Evolutionary conservation across 2,113 vertebrate species (phyloP), one percentile per base, ranked within the genome.

Genomic region (Brachypodius melanocephalos): DNA sequence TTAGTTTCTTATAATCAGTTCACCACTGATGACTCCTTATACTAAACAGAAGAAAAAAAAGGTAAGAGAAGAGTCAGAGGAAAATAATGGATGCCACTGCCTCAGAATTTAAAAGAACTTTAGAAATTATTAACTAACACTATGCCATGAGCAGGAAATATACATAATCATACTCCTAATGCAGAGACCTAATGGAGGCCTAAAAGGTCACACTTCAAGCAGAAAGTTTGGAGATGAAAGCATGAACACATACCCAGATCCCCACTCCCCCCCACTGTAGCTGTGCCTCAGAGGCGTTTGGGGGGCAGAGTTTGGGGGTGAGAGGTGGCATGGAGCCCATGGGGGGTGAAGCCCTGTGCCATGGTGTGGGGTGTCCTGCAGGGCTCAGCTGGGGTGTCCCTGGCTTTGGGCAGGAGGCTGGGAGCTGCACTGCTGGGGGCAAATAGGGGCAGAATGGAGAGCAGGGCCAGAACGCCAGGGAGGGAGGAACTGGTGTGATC

Each of bases 1-100:
- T 94, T 68, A 59, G 63, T 85, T 91, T 94, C 54, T 62, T 95
- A 43, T 69, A 73, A 85, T 85, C 85, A 93, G 67, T 77, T 95
- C 67, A 52, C 59, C 83, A 46, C 55, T n/a, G 66, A 77, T 66
- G 85, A 83, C 52, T 89, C 54, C 61, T 76, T 49, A 28, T 34
- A 18, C n/a, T 59, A 73, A 87, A 73, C 5, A 63, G 74, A 72
- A 65, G 55, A 83, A 86, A 55, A 36, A 89, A 66, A 81, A 81
- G 38, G 73, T 78, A 82, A 76, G 49, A 88, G 38, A 71, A 71
- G 17, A 74, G n/a, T 59, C 46, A 75, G 25, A 48, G 21, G 42
- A 61, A 88, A 83, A 42, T 42, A 76, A 79, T 11, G 54, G 78
- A 42, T 40, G 38, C 26, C 16, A 48, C 8, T 38, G 19, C 18